Evolutionary conservation across 35 echinoderm and acorn worm species (phyloP).

Genomic region (Acanthaster planci): DNA sequence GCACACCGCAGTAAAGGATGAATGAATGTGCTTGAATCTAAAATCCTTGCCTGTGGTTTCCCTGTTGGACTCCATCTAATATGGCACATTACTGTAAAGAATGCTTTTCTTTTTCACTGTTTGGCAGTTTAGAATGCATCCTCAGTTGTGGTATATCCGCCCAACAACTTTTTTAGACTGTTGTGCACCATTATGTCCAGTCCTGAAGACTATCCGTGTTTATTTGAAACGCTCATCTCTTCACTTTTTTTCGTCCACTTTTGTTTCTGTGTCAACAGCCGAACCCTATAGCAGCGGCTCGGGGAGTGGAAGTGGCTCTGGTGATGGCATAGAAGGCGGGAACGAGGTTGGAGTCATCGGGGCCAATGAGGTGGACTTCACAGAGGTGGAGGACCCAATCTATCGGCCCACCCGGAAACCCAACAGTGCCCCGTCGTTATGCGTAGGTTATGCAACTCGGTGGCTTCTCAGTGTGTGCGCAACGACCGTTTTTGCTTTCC

Average conservation of each 20-base stretch:
- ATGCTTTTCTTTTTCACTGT: no score
- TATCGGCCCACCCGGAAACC: slow-evolving; percentile 75
- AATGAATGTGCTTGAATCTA: no score
- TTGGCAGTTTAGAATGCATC: no score
- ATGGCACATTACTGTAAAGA: no score
- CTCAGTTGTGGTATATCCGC: no score
- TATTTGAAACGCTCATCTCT: background rate
- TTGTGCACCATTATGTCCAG: no score
- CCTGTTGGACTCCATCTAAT: no score
- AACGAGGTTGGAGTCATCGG: slow-evolving; percentile 2
- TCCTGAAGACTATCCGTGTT: no score
- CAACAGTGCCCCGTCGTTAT: background rate
- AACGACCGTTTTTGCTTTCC: background rate
- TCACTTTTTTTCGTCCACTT: slow-evolving; percentile 9
- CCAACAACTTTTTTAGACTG: no score
- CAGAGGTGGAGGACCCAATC: slow-evolving; percentile 58
- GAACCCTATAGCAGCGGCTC: slow-evolving; percentile 52
- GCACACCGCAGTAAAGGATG: no score
- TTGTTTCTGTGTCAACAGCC: background rate
- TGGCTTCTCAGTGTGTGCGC: background rate
- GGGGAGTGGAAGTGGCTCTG: slow-evolving; percentile 64
- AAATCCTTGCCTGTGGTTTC: no score
- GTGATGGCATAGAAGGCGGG: background rate
- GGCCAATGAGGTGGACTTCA: background rate
- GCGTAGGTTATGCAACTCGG: slow-evolving; percentile 14